phyloP scores from a whole-genome alignment of 2,888 invertebrate species.

The Minunthozetes semirufus region DNA sequence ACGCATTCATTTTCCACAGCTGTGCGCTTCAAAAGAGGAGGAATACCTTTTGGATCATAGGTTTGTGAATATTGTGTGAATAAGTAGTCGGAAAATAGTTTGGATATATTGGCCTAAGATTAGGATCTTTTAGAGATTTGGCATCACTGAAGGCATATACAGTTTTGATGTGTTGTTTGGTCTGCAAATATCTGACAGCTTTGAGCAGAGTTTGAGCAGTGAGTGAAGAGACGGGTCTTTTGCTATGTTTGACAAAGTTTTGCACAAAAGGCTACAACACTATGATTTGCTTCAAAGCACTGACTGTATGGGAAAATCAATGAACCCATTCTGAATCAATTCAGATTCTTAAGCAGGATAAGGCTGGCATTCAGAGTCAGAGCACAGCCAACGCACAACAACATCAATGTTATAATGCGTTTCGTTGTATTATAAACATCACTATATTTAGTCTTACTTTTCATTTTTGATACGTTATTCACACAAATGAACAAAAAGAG shows the following conservation, averaged over 20 bases:
- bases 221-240: background rate
- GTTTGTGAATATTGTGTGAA: background rate
- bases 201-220: slow-evolving; percentile 16
- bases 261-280: slow-evolving; percentile 1
- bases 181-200: slow-evolving; percentile 18
- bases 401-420: too few relatives aligned
- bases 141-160: background rate
- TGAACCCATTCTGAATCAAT: slow-evolving; percentile 7
- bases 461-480: too few relatives aligned
- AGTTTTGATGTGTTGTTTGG: slow-evolving; percentile 9
- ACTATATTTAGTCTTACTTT: slow-evolving; percentile 13
- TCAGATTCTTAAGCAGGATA: slow-evolving; percentile 19
- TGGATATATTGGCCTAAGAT: background rate
- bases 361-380: background rate
- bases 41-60: background rate
- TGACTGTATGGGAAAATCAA: slow-evolving; percentile 21
- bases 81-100: background rate
- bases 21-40: background rate
- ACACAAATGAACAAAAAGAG: too few relatives aligned
- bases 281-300: slow-evolving; percentile 15
- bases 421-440: slow-evolving; percentile 23
- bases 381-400: background rate
- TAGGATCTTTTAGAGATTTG: background rate
- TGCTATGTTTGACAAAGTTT: slow-evolving; percentile 15
- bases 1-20: background rate